Percentiles rank a stretch among this genome's conserved stretches.
Evolutionary conservation across 2,797 vertebrate species (phyloP).

Genomic region (Myotis myotis): DNA sequence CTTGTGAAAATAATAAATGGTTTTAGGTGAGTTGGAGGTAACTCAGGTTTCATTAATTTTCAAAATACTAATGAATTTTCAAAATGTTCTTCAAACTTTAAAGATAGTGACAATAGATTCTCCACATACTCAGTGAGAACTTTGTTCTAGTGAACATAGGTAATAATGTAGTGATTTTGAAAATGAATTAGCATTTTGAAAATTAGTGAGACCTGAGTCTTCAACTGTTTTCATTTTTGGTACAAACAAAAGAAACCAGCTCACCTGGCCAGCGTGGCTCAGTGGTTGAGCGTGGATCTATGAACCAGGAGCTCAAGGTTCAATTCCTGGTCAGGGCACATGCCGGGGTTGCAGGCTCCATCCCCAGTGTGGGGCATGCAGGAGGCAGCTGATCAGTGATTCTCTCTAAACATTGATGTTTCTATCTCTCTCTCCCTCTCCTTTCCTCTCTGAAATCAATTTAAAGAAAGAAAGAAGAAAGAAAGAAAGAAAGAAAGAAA

Average conservation of each 20-base stretch:
- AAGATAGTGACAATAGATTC: background rate
- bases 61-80: slow-evolving; percentile 9
- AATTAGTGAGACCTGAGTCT: background rate
- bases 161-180: slow-evolving; percentile 14
- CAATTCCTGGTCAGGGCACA: too few species aligned
- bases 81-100: slow-evolving; percentile 3
- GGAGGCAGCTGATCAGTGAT: too few species aligned
- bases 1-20: background rate
- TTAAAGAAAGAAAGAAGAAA: too few species aligned
- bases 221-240: background rate
- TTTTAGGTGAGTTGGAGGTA: background rate
- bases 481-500: too few species aligned
- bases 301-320: too few species aligned
- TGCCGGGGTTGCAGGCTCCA: too few species aligned
- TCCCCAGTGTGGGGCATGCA: too few species aligned
- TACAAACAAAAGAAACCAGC: background rate
- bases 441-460: too few species aligned
- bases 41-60: background rate
- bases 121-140: background rate
- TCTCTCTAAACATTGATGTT: too few species aligned
- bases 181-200: background rate
- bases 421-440: too few species aligned
- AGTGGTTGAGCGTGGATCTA: too few species aligned
- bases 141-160: background rate
- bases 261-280: background rate